Evolutionary conservation across 1,140 invertebrate genomes (phyloP), one percentile per base, ranked within the genome.

Genomic region (Drosophila parvula): DNA sequence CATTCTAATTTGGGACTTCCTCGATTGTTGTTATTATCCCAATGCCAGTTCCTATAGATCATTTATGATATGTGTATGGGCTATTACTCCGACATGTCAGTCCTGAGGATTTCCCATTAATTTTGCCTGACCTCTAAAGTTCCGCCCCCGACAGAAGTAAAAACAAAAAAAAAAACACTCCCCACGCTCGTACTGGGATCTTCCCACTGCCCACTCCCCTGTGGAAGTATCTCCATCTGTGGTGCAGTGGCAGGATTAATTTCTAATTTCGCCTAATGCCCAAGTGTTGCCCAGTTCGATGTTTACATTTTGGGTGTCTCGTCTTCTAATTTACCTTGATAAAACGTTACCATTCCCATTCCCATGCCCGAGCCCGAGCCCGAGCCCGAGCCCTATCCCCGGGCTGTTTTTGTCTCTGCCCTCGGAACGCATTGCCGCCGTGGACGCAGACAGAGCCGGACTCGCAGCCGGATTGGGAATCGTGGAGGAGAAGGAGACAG

Each of bases 301-400:
- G 64, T 76, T 68, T 57, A 62, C 43, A 70, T 78, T 78, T 78
- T 47, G 75, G 64, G 64, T 78, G 75, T 70, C 65, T 50, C 51
- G 69, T 70, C 75, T 78, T 70, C 75, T 78, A 78, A 78, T 78
- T 78, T 78, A 78, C 75, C 74, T 78, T 78, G 75, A 78, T 78
- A 70, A 70, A 78, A 78, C n/a, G 74, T 69, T 69, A 68, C 74
- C 74, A 77, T 56, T 63, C 48, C 65, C 69, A 68, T 51, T 55
- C 47, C 32, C 56, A 48, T 78, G 34, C 63, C 22, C 22, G 22
- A 22, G 34, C 63, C 22, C 22, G 22, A 22, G 34, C 63, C 75
- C 75, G 55, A 36, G 56, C 41, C 71, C 62, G 58, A 38, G 74
- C 75, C 75, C 75, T 78, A 57, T 56, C 75, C 75, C 45, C 74